Conservation (phyloP, 2,888 invertebrate genomes). For the Isoperla grammatica region DNA sequence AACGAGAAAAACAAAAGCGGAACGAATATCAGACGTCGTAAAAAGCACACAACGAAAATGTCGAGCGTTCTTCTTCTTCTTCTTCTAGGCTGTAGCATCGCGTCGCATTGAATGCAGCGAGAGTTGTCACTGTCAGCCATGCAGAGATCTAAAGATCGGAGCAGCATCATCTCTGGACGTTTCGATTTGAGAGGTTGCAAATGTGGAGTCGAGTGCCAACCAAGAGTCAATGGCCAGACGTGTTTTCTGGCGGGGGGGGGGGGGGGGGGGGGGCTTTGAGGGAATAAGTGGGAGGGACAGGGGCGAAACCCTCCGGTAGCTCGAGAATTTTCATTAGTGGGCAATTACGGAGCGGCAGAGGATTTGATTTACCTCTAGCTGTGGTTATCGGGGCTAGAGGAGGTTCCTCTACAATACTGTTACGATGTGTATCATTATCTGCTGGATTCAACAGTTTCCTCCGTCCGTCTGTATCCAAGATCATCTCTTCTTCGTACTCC, state of each 20-base stretch:
- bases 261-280: constrained; percentile 14
- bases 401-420: too few species aligned
- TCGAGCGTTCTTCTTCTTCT: background rate
- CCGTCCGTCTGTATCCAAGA: too few species aligned
- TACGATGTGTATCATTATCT: too few species aligned
- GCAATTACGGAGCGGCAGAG: background rate
- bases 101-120: too few species aligned
- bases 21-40: background rate
- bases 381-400: too few species aligned
- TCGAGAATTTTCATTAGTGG: too few species aligned
- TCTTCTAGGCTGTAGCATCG: background rate
- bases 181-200: constrained; percentile 11
- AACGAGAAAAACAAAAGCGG: background rate
- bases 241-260: constrained; percentile 20
- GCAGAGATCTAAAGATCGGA: background rate
- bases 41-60: constrained; percentile 1
- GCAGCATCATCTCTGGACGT: background rate
- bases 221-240: background rate
- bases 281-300: constrained; percentile 8
- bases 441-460: too few species aligned
- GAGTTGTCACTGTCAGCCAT: too few species aligned
- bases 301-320: background rate
- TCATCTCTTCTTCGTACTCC: too few species aligned
- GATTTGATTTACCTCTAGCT: too few species aligned
- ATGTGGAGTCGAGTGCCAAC: constrained; percentile 10